Percentiles rank a stretch among this genome's conserved stretches.
Evolutionary conservation across 2,888 invertebrate species (phyloP).

Genomic region (Bembecia ichneumoniformis): DNA sequence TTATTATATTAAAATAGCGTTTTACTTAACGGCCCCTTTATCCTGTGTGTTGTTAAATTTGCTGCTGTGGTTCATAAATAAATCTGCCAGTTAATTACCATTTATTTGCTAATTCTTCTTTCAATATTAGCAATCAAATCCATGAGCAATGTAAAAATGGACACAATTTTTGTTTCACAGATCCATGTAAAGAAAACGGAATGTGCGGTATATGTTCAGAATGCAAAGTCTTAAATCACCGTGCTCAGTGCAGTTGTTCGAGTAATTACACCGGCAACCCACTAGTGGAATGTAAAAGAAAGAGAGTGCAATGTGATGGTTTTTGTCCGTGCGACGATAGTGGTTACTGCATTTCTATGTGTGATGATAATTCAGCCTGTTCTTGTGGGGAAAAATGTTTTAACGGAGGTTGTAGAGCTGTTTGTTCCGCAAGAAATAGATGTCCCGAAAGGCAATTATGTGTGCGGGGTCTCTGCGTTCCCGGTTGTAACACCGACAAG

Average conservation of each 20-base stretch:
- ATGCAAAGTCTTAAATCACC: conserved; percentile 86
- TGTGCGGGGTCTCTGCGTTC: conserved; percentile 77
- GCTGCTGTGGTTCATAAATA: too few relatives aligned
- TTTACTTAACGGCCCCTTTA: too few relatives aligned
- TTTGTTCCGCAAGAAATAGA: conserved; percentile 77
- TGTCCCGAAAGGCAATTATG: conserved; percentile 87
- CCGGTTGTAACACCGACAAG: conserved; percentile 84
- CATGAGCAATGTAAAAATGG: too few relatives aligned
- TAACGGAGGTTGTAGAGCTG: conserved; percentile 79
- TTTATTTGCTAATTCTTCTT: too few relatives aligned
- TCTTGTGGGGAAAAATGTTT: conserved; percentile 86
- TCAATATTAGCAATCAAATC: too few relatives aligned
- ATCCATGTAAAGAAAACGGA: conserved; percentile 82
- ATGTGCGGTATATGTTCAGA: conserved; percentile 88
- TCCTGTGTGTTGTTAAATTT: too few relatives aligned
- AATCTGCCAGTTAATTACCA: too few relatives aligned
- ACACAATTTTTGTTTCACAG: conserved; percentile 34
- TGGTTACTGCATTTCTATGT: conserved; percentile 83
- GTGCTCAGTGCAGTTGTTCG: conserved; percentile 89
- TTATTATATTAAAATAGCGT: too few relatives aligned
- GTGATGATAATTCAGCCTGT: conserved; percentile 78
- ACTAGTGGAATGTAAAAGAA: conserved; percentile 81
- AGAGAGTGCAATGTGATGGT: conserved; percentile 80
- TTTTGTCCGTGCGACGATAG: conserved; percentile 85
- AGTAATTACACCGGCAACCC: conserved; percentile 87